phyloP scores from a whole-genome alignment of 1,140 invertebrate species.

The Ceratina australensis region DNA sequence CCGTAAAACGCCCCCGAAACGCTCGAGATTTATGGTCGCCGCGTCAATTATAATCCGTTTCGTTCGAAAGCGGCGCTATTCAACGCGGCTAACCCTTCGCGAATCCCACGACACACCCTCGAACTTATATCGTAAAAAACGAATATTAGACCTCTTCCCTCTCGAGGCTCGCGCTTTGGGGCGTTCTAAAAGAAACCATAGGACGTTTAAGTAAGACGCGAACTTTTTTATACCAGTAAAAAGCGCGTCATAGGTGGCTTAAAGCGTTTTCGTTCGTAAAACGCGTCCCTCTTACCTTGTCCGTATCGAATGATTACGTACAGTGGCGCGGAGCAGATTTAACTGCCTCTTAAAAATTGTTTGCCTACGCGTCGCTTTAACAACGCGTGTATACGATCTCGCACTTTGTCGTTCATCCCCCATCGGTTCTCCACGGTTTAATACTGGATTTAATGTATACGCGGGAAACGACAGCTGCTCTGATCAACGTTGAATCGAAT shows the following conservation, averaged over 20 bases:
- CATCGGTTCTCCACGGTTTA: slow-evolving; percentile 40
- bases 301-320: slow-evolving; percentile 52
- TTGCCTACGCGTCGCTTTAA: slow-evolving; percentile 66
- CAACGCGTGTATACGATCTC: slow-evolving; percentile 57
- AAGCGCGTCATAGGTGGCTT: slow-evolving; percentile 51
- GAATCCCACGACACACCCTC: slow-evolving; percentile 60
- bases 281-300: slow-evolving; percentile 48
- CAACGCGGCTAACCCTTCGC: slow-evolving; percentile 51
- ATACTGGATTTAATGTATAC: slow-evolving; percentile 54
- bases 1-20: slow-evolving; percentile 75
- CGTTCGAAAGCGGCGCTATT: slow-evolving; percentile 66
- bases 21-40: slow-evolving; percentile 76
- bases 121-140: slow-evolving; percentile 78
- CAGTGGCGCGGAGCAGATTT: slow-evolving; percentile 49
- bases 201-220: slow-evolving; percentile 77
- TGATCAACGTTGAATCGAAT: neutral
- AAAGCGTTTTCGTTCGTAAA: slow-evolving; percentile 64
- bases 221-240: slow-evolving; percentile 68
- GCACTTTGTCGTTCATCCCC: slow-evolving; percentile 38
- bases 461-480: neutral
- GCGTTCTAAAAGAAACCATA: neutral
- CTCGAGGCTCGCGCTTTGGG: neutral
- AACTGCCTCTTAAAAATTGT: slow-evolving; percentile 75
- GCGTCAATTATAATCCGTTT: slow-evolving; percentile 79
- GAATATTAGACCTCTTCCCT: slow-evolving; percentile 72